Evolutionary conservation across 1,140 invertebrate genomes (phyloP).

Genomic region (Ridgeia piscesae): DNA sequence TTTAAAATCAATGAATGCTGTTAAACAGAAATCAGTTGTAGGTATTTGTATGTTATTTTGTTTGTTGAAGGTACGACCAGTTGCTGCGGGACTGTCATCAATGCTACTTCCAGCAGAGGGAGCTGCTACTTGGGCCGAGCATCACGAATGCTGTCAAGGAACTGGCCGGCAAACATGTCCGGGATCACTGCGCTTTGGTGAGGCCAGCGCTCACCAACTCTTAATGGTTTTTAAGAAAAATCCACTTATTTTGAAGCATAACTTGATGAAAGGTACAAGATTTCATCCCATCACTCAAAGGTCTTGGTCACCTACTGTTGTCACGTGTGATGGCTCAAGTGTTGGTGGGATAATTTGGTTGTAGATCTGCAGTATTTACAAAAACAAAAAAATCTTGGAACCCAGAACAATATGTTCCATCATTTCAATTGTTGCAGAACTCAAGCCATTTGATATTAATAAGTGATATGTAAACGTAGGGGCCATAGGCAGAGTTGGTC

Average conservation of each 20-base stretch:
- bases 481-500: not conserved
- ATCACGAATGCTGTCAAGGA: constrained; percentile 76
- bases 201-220: constrained; percentile 17
- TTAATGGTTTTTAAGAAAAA: too few species aligned
- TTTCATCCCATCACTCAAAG: too few species aligned
- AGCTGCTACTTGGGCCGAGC: constrained; percentile 73
- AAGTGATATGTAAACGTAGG: not conserved
- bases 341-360: too few species aligned
- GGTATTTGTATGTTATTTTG: constrained; percentile 25
- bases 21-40: too few species aligned
- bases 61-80: constrained; percentile 68
- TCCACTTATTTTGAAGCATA: too few species aligned
- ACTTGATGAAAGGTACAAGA: too few species aligned
- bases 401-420: constrained; percentile 13
- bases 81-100: constrained; percentile 81
- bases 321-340: too few species aligned
- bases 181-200: constrained; percentile 83
- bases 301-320: too few species aligned
- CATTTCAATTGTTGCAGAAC: not conserved
- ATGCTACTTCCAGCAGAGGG: constrained; percentile 78
- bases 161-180: constrained; percentile 69
- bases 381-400: too few species aligned
- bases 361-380: too few species aligned
- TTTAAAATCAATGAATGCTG: too few species aligned
- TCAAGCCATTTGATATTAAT: constrained; percentile 1